Conservation (phyloP, 2,888 invertebrate genomes). For the Parnassius orleans region DNA sequence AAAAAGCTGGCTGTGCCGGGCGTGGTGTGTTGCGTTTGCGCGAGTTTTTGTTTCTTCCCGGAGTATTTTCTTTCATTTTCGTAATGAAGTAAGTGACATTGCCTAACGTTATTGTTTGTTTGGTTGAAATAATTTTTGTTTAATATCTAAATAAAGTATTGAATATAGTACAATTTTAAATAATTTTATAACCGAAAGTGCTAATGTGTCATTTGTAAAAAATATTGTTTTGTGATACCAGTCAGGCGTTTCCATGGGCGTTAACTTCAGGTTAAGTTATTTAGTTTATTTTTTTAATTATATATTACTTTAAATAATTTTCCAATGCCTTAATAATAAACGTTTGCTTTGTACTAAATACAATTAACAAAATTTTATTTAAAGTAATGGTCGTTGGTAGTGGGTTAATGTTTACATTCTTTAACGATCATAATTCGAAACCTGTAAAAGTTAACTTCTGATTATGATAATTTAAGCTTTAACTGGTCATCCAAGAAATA, state of each 20-base stretch:
- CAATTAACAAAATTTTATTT: background rate
- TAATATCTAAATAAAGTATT: constrained; percentile 4
- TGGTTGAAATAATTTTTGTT: constrained; percentile 34
- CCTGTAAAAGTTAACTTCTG: constrained; percentile 18
- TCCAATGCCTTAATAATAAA: background rate
- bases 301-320: background rate
- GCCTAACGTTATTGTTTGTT: constrained; percentile 62
- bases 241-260: constrained; percentile 70
- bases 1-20: constrained; percentile 50
- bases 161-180: constrained; percentile 4
- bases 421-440: constrained; percentile 25
- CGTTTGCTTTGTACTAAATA: background rate
- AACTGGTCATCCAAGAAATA: too few relatives aligned
- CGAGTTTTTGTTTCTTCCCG: constrained; percentile 46
- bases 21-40: constrained; percentile 78
- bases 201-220: constrained; percentile 38
- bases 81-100: constrained; percentile 62
- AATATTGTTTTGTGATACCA: constrained; percentile 39
- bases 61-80: constrained; percentile 43
- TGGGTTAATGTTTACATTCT: constrained; percentile 21
- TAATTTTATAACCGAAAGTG: constrained; percentile 30
- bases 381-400: background rate
- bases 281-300: constrained; percentile 69
- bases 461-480: constrained; percentile 22
- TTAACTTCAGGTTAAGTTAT: constrained; percentile 71